Conservation (phyloP, 2,888 invertebrate species). For the Barypeithes pellucidus region DNA sequence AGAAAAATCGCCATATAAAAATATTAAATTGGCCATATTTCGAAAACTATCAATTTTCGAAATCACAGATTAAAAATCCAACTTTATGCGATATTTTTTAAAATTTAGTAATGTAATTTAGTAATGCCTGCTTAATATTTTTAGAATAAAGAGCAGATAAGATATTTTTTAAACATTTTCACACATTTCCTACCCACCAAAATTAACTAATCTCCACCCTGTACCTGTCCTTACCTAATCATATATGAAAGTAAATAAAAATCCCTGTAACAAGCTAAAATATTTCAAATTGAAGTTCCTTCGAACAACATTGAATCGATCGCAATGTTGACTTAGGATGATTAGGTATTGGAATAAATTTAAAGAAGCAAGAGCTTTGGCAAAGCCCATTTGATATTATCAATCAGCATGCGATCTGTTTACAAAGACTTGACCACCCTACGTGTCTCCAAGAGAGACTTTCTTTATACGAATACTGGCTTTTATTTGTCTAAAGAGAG, state of each 20-base stretch:
- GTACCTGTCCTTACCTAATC: slow-evolving; percentile 13
- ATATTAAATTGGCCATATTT: no score
- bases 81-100: no score
- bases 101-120: no score
- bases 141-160: no score
- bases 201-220: no score
- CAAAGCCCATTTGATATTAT: slow-evolving; percentile 62
- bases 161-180: no score
- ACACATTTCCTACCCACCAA: no score
- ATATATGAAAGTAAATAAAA: slow-evolving; percentile 32
- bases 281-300: slow-evolving; percentile 45
- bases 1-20: no score
- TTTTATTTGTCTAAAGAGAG: neutral
- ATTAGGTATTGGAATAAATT: slow-evolving; percentile 66
- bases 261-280: slow-evolving; percentile 27
- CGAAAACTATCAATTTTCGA: no score
- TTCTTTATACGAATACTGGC: slow-evolving; percentile 3
- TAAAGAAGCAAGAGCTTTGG: slow-evolving; percentile 59
- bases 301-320: slow-evolving; percentile 47
- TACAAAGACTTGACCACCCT: slow-evolving; percentile 65
- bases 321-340: slow-evolving; percentile 66
- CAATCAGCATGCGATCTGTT: slow-evolving; percentile 67
- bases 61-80: no score
- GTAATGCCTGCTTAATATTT: no score
- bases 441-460: slow-evolving; percentile 39